Evolutionary conservation across 2,888 invertebrate species (phyloP), one percentile per base, ranked within the genome.

Genomic region (Chesias legatella): DNA sequence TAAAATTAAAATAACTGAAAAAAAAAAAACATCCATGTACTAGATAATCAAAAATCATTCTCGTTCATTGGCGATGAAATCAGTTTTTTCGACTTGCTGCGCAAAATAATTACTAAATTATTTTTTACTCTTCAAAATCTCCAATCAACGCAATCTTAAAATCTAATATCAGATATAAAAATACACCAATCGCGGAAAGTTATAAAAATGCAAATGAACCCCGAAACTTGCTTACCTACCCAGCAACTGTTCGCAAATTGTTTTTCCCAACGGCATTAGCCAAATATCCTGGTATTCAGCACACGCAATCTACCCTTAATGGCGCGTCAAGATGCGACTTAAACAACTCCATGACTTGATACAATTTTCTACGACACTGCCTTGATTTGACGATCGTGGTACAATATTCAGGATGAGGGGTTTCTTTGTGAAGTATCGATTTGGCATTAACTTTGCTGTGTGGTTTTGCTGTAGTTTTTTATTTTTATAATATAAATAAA

Each of bases 241-340:
- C 33, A 52, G 53, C 58, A 51, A 53, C 53, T 60, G 22, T 58
- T 67, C 25, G 76, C 76, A 81, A 82, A 82, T 81, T 70, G 74
- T 69, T 79, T 80, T 80, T 79, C 71, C 73, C 69, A 64, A 71
- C 67, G 67, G 79, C 81, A 82, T 84, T 83, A 82, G 68, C 74
- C 78, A 79, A 80, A 82, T 76, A 75, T 67, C 76, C 34, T 70
- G 65, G 68, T 67, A 75, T 75, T 75, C 73, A 63, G 65, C 71
- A 76, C 79, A 79, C 75, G 78, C 79, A 77, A 83, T 83, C 81
- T 73, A 73, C 53, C 64, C 67, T 73, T 80, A 83, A 84, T 84
- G 83, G 74, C 65, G 74, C 83, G 83, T 77, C 77, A 76, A 79
- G 77, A 75, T 77, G 78, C 59, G 73, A 75, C 71, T 77, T 75